These are phyloP conservation scores for Drosophila mercatorum DNA, from an alignment of 2,888 invertebrate genomes.

Conservation along the genomic window DNA sequence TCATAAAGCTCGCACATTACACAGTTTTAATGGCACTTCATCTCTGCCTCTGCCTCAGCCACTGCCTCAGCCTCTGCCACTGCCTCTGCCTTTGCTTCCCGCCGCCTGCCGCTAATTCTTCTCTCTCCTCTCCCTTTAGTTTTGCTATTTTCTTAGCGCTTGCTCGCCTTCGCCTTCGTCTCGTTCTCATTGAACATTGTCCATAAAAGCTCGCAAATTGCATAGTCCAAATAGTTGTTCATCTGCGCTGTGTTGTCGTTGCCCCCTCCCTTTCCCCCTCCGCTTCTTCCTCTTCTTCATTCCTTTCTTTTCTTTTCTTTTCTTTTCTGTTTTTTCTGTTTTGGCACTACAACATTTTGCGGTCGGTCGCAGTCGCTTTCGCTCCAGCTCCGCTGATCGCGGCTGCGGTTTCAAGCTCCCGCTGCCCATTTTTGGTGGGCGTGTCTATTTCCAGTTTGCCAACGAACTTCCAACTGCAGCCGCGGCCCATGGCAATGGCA, in stretches of 20 bases:
- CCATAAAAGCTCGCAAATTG: slow-evolving; percentile 14
- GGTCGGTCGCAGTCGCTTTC: slow-evolving; percentile 56
- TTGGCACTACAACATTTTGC: slow-evolving; percentile 52
- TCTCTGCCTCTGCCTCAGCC: background rate
- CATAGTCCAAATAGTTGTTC: slow-evolving; percentile 27
- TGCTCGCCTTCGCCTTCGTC: background rate
- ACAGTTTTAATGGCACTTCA: slow-evolving; percentile 10
- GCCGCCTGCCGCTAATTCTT: background rate
- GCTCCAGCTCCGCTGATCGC: slow-evolving; percentile 34
- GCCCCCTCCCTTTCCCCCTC: slow-evolving; percentile 17
- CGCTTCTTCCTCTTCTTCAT: slow-evolving; percentile 18
- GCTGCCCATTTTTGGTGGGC: slow-evolving; percentile 73
- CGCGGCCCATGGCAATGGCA: slow-evolving; percentile 16
- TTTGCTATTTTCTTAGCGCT: background rate
- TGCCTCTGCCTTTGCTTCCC: background rate
- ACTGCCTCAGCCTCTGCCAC: background rate
- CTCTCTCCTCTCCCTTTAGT: background rate
- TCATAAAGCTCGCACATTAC: slow-evolving; percentile 9
- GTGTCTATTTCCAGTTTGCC: slow-evolving; percentile 36
- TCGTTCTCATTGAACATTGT: slow-evolving; percentile 5
- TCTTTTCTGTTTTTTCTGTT: slow-evolving; percentile 18
- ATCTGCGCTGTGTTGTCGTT: slow-evolving; percentile 13
- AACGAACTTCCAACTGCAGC: slow-evolving; percentile 22
- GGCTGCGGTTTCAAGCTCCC: slow-evolving; percentile 45
- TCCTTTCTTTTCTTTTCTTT: slow-evolving; percentile 21